These are phyloP conservation scores for Palaemon carinicauda DNA, from an alignment of 1,140 invertebrate species.

Conservation along the genomic window DNA sequence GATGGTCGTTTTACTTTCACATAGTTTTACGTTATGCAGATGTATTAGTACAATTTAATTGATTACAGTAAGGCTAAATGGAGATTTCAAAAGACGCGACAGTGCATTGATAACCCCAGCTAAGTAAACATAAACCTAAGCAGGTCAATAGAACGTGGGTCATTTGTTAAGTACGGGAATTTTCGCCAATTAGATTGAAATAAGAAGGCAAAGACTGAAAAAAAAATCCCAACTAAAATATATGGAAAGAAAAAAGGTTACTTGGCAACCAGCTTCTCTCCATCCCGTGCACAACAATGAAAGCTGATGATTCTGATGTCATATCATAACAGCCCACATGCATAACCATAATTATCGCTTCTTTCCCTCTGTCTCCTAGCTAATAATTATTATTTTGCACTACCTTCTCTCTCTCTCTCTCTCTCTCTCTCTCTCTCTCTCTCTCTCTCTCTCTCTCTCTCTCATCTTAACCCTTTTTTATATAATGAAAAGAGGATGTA, in stretches of 20 bases:
- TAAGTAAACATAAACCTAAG: too few species aligned
- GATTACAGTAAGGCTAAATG: too few species aligned
- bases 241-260: not conserved
- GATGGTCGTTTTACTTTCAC: too few species aligned
- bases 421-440: slow-evolving; percentile 19
- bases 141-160: too few species aligned
- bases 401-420: slow-evolving; percentile 22
- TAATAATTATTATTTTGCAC: slow-evolving; percentile 23
- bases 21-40: too few species aligned
- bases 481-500: too few species aligned
- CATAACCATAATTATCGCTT: slow-evolving; percentile 39
- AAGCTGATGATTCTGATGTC: slow-evolving; percentile 7
- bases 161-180: too few species aligned
- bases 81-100: too few species aligned
- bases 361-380: slow-evolving; percentile 23
- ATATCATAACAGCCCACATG: slow-evolving; percentile 23
- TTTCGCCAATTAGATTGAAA: too few species aligned
- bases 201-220: too few species aligned
- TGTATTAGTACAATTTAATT: too few species aligned
- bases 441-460: slow-evolving; percentile 17
- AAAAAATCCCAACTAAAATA: not conserved
- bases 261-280: not conserved
- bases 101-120: too few species aligned
- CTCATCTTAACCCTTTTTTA: not conserved
- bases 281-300: slow-evolving; percentile 12